phyloP scores from a whole-genome alignment of 2,888 invertebrate genomes.

The Eubasilissa splendida region DNA sequence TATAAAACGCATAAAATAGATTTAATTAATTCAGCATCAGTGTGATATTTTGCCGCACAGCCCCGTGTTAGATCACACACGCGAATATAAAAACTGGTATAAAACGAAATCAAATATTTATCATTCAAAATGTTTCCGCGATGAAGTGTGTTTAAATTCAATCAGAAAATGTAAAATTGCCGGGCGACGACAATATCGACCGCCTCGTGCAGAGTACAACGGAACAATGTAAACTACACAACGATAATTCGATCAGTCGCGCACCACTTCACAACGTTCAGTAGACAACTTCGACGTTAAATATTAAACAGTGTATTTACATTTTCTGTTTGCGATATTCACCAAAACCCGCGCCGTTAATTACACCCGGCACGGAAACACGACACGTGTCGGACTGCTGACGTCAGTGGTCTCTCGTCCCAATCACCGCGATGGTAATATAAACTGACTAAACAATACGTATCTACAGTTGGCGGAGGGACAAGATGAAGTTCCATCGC shows the following conservation, averaged over 20 bases:
- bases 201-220: no score
- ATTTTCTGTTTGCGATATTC: background rate
- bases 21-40: no score
- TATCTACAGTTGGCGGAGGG: background rate
- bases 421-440: background rate
- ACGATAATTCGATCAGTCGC: background rate
- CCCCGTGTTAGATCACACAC: no score
- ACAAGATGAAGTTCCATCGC: background rate
- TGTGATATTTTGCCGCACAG: no score
- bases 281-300: background rate
- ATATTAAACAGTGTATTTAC: conserved; percentile 1
- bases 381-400: conserved; percentile 17
- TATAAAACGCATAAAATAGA: no score
- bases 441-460: background rate
- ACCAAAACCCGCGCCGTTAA: background rate
- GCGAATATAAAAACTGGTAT: no score
- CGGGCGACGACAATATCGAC: no score
- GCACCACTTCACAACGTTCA: background rate
- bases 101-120: no score
- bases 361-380: background rate
- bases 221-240: no score
- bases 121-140: no score
- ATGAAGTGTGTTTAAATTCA: no score
- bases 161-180: no score
- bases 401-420: background rate